These are phyloP conservation scores for Papilio xuthus DNA, from an alignment of 1,140 invertebrate species.

Conservation along the genomic window DNA sequence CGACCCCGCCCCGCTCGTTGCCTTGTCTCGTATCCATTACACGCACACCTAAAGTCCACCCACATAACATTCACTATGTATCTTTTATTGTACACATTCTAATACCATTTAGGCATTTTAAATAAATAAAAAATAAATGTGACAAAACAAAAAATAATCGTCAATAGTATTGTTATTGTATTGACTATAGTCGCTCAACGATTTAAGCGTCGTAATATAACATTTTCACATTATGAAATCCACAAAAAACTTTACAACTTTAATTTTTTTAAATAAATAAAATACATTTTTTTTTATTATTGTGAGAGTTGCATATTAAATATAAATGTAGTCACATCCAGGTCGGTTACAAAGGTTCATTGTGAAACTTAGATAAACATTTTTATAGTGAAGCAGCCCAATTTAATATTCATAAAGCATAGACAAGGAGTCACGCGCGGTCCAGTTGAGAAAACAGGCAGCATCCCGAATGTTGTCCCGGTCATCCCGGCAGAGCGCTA, in stretches of 20 bases:
- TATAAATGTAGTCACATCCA: neutral
- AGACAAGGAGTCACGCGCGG: constrained; percentile 55
- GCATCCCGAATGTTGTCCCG: constrained; percentile 63
- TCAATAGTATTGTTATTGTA: neutral
- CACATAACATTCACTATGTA: constrained; percentile 42
- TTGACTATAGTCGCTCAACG: neutral
- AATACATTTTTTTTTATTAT: no score
- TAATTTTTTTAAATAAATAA: no score
- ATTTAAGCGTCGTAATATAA: neutral
- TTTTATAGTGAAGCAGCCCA: constrained; percentile 45
- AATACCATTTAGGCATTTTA: neutral
- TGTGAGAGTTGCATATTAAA: neutral
- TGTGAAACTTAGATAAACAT: constrained; percentile 25
- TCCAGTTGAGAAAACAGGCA: constrained; percentile 76
- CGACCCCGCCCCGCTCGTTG: constrained; percentile 67
- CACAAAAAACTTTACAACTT: no score
- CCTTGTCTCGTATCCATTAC: constrained; percentile 61
- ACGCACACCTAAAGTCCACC: constrained; percentile 65
- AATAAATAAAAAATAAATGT: neutral
- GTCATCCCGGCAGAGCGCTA: constrained; percentile 52
- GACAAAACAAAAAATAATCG: neutral
- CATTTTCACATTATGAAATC: neutral
- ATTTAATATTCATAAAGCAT: constrained; percentile 60
- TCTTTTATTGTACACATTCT: neutral
- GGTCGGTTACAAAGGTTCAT: constrained; percentile 3